Percentiles rank a stretch among this genome's conserved stretches.
These are phyloP conservation scores for Psilanteris sp. DNA, from an alignment of 1,140 invertebrate species.

Conservation along the genomic window DNA sequence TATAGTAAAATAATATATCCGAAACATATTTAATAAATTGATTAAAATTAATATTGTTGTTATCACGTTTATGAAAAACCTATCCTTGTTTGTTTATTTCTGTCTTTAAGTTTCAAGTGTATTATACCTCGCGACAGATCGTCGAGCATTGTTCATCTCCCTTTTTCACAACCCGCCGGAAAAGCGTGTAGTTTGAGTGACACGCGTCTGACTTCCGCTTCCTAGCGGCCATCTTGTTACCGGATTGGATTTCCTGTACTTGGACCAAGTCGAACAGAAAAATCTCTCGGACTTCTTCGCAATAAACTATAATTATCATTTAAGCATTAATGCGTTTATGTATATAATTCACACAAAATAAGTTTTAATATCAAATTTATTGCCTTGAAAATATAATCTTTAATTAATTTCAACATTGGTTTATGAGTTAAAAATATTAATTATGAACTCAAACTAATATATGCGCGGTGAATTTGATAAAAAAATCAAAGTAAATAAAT, in stretches of 20 bases:
- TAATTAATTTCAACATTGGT: no score
- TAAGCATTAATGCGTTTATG: no score
- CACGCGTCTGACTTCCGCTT: conserved; percentile 80
- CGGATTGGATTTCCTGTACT: conserved; percentile 78
- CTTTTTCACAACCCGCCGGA: conserved; percentile 76
- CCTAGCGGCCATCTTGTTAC: conserved; percentile 80
- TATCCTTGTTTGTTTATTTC: no score
- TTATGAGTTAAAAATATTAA: no score
- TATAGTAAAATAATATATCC: conserved; percentile 78
- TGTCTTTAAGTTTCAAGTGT: conserved; percentile 40
- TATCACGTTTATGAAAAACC: no score
- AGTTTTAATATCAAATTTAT: no score
- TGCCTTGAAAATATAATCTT: no score
- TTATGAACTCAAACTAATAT: no score
- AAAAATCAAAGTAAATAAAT: no score
- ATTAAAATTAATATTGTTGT: conserved; percentile 25
- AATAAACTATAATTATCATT: no score
- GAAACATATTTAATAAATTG: conserved; percentile 76
- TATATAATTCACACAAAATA: no score
- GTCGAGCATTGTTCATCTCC: conserved; percentile 63
- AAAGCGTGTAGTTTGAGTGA: conserved; percentile 77
- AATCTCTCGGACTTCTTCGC: conserved; percentile 29
- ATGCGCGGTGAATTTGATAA: no score
- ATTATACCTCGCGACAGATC: conserved; percentile 21
- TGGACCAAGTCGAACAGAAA: conserved; percentile 54